Evolutionary conservation across 2,797 vertebrate species (phyloP).

Genomic region (Spinibarbus caldwelli): DNA sequence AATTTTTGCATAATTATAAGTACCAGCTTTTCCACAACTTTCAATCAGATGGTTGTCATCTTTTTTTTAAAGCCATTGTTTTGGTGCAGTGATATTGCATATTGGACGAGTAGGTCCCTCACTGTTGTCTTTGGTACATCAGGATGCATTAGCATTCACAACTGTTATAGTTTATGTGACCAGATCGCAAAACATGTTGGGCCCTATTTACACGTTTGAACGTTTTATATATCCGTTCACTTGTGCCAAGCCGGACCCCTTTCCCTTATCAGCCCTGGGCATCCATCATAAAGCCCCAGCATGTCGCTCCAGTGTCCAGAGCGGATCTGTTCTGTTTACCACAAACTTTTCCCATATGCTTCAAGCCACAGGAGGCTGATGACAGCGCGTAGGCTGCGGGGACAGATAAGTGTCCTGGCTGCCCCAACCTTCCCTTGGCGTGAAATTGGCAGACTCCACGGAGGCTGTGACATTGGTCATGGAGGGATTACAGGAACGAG

Average conservation of each 20-base stretch:
- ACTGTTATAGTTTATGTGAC: neutral
- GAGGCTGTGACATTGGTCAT: constrained; percentile 50
- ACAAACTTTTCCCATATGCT: constrained; percentile 46
- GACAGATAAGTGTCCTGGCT: constrained; percentile 47
- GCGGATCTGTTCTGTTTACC: constrained; percentile 37
- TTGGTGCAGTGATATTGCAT: neutral
- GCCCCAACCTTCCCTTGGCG: constrained; percentile 27
- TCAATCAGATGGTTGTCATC: too few relatives aligned
- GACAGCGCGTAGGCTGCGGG: constrained; percentile 14
- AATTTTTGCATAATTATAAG: neutral
- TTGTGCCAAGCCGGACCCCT: neutral
- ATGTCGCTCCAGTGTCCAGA: constrained; percentile 6
- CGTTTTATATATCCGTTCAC: neutral
- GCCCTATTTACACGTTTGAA: neutral
- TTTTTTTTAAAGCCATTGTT: neutral
- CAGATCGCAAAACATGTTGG: neutral
- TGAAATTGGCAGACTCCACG: constrained; percentile 45
- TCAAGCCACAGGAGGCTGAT: constrained; percentile 38
- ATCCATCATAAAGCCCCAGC: constrained; percentile 22
- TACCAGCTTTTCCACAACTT: neutral
- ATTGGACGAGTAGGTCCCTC: neutral
- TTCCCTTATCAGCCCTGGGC: constrained; percentile 18
- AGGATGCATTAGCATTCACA: constrained; percentile 18
- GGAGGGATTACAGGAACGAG: constrained; percentile 43
- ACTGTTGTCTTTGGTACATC: neutral